A percentile compares a stretch with the other conserved stretches of the same genome.
Conservation (phyloP, 2,888 invertebrate species). For the Meloe dianella region DNA sequence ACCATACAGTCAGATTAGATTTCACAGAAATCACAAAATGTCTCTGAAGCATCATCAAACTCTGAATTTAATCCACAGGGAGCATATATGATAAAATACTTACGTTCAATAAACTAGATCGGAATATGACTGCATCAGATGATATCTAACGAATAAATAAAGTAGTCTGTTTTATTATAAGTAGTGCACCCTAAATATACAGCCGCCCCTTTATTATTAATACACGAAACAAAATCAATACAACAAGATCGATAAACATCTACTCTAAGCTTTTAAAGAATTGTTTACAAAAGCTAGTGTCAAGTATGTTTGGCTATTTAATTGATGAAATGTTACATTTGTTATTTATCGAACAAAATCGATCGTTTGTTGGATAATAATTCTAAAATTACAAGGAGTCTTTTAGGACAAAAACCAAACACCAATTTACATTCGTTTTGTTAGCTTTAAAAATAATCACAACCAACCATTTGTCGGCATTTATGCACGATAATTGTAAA, state of each 20-base stretch:
- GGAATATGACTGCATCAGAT: neutral
- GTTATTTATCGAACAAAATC: neutral
- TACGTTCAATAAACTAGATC: neutral
- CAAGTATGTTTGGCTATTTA: neutral
- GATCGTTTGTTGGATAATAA: neutral
- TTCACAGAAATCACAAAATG: neutral
- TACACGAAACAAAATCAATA: neutral
- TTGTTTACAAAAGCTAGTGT: neutral
- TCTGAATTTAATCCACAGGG: neutral
- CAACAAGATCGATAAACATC: neutral
- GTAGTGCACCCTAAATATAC: conserved; percentile 2
- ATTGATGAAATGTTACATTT: conserved; percentile 5
- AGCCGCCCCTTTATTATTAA: conserved; percentile 7
- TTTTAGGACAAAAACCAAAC: neutral
- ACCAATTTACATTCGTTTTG: neutral
- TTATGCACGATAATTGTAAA: neutral
- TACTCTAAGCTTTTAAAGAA: neutral
- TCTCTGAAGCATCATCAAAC: neutral
- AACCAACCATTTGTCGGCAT: too few relatives aligned
- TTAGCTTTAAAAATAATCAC: too few relatives aligned
- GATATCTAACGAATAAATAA: neutral
- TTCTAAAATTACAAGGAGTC: neutral
- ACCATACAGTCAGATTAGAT: neutral
- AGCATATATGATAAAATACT: neutral
- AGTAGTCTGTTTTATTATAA: neutral